phyloP scores from a whole-genome alignment of 2,113 vertebrate species.

The Myxocyprinus asiaticus region DNA sequence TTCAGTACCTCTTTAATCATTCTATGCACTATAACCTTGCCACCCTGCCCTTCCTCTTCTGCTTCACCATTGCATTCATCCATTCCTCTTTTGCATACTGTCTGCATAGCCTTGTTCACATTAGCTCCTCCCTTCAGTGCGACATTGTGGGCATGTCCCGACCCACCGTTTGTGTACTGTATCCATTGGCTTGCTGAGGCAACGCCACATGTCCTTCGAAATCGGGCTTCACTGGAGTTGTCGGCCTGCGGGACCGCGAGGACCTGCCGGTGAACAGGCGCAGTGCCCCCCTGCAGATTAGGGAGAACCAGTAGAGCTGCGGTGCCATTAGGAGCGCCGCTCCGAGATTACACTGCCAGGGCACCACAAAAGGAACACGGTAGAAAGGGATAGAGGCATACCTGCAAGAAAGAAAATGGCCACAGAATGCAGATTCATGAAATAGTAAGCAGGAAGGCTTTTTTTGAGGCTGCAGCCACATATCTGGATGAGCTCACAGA shows the following conservation, averaged over 20 bases:
- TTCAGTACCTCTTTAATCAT: neutral
- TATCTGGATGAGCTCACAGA: too few species aligned
- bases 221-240: conserved; percentile 57
- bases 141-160: conserved; percentile 59
- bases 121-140: conserved; percentile 35
- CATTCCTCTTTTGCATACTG: neutral
- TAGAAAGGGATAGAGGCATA: conserved; percentile 83
- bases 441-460: too few species aligned
- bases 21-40: too few species aligned
- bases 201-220: conserved; percentile 51
- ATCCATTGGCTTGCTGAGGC: conserved; percentile 73
- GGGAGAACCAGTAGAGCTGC: conserved; percentile 90
- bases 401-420: conserved; percentile 47
- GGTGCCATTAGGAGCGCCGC: conserved; percentile 86
- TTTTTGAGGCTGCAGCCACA: too few species aligned
- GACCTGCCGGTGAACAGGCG: conserved; percentile 71
- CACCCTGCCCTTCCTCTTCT: neutral
- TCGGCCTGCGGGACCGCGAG: conserved; percentile 63
- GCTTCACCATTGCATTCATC: conserved; percentile 59
- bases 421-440: too few species aligned
- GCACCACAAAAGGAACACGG: conserved; percentile 79
- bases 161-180: conserved; percentile 64
- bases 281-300: conserved; percentile 87
- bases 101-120: neutral
- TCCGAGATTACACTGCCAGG: conserved; percentile 83